Conservation (phyloP, 2,888 invertebrate genomes). For the Dorcus hopei region DNA sequence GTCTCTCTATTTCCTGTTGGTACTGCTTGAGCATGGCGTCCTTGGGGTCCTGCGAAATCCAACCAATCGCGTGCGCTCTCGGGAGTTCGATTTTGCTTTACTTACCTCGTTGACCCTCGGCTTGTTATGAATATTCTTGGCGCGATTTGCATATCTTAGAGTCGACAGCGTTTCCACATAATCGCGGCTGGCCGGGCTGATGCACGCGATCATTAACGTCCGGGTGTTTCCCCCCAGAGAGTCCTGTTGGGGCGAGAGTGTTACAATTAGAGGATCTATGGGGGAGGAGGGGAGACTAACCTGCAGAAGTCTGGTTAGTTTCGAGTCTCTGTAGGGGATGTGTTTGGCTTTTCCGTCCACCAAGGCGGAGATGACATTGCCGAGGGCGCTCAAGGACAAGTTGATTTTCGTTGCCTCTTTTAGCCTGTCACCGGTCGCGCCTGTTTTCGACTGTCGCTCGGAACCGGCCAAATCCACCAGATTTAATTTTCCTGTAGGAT, state of each 20-base stretch:
- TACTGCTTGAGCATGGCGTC: conserved; percentile 82
- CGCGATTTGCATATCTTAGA: conserved; percentile 77
- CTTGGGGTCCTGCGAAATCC: conserved; percentile 69
- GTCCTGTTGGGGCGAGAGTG: conserved; percentile 51
- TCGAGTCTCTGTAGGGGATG: conserved; percentile 81
- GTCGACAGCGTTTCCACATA: conserved; percentile 83
- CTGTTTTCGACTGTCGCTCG: conserved; percentile 78
- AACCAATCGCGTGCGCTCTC: not conserved
- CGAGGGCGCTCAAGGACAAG: conserved; percentile 79
- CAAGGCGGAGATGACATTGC: conserved; percentile 85
- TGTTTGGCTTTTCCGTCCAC: conserved; percentile 80
- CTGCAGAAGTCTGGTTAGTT: conserved; percentile 74
- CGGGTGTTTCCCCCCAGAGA: conserved; percentile 85
- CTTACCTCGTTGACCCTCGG: conserved; percentile 74
- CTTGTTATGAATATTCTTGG: conserved; percentile 83
- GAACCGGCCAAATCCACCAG: conserved; percentile 88
- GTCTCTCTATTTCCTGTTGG: conserved; percentile 75
- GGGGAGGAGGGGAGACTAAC: conserved; percentile 39
- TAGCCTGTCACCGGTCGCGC: conserved; percentile 80
- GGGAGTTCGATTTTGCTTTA: not conserved
- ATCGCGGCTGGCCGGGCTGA: conserved; percentile 79
- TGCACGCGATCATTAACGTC: conserved; percentile 83
- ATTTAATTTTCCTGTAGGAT: conserved; percentile 66
- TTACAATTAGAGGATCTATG: not conserved
- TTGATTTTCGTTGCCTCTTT: conserved; percentile 91